Evolutionary conservation across 2,797 vertebrate species (phyloP).

Genomic region (Mallotus villosus): DNA sequence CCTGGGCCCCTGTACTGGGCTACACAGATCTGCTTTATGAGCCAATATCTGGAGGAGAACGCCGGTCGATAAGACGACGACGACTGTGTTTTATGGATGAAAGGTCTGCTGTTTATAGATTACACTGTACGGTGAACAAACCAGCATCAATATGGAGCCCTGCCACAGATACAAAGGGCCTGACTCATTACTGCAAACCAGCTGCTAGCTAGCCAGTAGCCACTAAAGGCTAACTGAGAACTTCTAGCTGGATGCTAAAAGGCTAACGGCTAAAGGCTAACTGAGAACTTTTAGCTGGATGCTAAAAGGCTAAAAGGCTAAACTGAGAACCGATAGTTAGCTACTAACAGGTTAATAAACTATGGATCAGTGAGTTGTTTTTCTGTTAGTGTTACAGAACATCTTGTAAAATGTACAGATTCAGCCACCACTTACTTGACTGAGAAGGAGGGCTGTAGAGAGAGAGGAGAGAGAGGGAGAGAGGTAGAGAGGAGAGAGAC

Average conservation of each 20-base stretch:
- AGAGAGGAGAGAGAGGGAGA: background rate
- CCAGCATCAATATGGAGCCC: background rate
- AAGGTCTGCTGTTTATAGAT: background rate
- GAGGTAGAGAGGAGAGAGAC: background rate
- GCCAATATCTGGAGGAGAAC: background rate
- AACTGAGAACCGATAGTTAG: background rate
- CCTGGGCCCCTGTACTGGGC: too few species aligned
- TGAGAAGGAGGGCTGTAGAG: slow-evolving; percentile 80
- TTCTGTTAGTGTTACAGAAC: background rate
- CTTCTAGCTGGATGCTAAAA: background rate
- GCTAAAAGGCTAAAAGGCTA: background rate
- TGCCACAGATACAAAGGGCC: background rate
- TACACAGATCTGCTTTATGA: background rate
- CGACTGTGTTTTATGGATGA: background rate
- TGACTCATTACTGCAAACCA: background rate
- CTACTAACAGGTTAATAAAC: background rate
- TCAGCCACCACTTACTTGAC: slow-evolving; percentile 72
- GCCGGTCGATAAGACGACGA: background rate
- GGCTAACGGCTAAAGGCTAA: too few species aligned
- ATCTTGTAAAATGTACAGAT: background rate
- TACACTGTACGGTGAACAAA: background rate
- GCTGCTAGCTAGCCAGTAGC: too few species aligned
- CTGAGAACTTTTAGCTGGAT: too few species aligned
- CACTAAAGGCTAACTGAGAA: background rate
- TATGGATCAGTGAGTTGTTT: background rate